phyloP scores from a whole-genome alignment of 2,113 vertebrate species.

The Micromys minutus region DNA sequence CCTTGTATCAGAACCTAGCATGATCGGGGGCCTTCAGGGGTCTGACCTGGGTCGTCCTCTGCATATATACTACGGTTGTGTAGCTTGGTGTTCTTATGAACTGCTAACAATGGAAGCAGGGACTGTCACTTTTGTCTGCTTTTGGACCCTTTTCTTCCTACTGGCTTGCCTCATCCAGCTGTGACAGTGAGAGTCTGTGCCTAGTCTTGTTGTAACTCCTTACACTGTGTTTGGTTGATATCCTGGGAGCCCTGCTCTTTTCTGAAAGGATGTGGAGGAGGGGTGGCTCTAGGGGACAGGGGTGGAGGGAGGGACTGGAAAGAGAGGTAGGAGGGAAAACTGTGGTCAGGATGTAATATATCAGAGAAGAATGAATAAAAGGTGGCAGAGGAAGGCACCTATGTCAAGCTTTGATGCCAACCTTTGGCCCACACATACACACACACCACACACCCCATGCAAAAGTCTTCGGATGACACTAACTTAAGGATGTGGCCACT shows the following conservation, averaged over 20 bases:
- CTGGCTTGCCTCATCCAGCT: background rate
- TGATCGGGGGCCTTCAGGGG: background rate
- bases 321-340: background rate
- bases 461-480: background rate
- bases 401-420: background rate
- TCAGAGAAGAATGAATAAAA: background rate
- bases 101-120: background rate
- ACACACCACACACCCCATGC: background rate
- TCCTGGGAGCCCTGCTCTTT: background rate
- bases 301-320: background rate
- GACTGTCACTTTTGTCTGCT: background rate
- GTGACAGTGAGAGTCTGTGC: background rate
- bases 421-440: background rate
- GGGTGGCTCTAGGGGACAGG: background rate
- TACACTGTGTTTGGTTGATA: background rate
- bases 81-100: background rate
- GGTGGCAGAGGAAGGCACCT: background rate
- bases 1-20: background rate
- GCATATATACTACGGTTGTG: background rate
- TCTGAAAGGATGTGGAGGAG: background rate
- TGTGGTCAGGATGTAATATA: background rate
- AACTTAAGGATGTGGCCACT: background rate
- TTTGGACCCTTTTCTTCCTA: background rate
- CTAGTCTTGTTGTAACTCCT: background rate
- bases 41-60: background rate